Base-by-base conservation (phyloP, 2,888 invertebrate genomes). In the Ariolimax columbianus region DNA sequence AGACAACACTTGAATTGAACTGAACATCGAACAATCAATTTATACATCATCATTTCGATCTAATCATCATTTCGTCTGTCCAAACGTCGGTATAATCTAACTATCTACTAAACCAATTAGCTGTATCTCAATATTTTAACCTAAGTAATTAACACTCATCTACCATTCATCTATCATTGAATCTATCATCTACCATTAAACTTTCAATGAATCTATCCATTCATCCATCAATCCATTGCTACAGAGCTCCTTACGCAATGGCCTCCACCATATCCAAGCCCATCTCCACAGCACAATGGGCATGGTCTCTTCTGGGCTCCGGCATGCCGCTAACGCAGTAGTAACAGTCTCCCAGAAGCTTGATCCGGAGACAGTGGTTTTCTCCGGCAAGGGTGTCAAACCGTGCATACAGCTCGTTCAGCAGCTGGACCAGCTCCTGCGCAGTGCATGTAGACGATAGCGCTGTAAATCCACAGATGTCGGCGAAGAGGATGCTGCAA, bases 231-330 rank as follows among this genome's bases (percentile, higher is more conserved):
- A 23, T 63, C 17, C 6, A 63, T 63, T n/a, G n/a, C 23, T 19
- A 63, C 3, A n/a, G n/a, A n/a, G n/a, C n/a, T n/a, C 23, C 92
- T 96, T 95, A 98, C 98, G 97, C 97, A 92, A 99, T 99, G 38
- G 98, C 98, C 95, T 99, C 98, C 92, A 99, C 99, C 98, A 99
- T 98, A 95, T 99, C 98, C 82, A 99, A 95, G 7, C 98, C 99
- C 98, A 99, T 99, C 95, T 98, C 98, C 23, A 99, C 98, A 93
- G 98, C 98, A 95, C 98, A 98, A 91, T 97, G 97, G 86, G 98
- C 99, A 94, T 99, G 99, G 95, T 99, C 98, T 83, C 96, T 96
- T 82, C 98, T 95, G 0, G 98, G 96, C 94, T 99, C 99, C 0
- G 98, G 98, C 88, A 99, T 95, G 3, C 99, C 99, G 73, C 94